These are phyloP conservation scores for Troides oblongomaculatus DNA, from an alignment of 2,888 invertebrate genomes.

Conservation along the genomic window DNA sequence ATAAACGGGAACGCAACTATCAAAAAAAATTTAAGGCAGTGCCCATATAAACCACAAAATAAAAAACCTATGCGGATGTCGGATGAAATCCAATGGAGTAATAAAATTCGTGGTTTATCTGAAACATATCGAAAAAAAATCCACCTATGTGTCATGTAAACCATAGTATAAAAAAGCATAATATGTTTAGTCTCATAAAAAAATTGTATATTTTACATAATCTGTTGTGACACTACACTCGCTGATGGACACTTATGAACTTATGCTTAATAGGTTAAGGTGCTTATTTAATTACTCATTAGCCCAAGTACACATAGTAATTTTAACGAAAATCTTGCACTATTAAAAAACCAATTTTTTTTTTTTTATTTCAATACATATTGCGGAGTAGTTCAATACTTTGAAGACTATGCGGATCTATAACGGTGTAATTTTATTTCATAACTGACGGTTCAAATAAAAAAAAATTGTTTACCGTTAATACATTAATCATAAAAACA, in stretches of 20 bases:
- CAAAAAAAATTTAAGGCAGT: slow-evolving; percentile 15
- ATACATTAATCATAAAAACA: neutral
- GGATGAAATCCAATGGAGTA: slow-evolving; percentile 46
- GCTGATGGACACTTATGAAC: too few relatives aligned
- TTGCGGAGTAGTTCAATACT: too few relatives aligned
- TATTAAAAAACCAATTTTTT: neutral
- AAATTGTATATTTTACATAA: neutral
- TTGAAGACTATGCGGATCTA: too few relatives aligned
- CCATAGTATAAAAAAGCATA: neutral
- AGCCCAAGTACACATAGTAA: too few relatives aligned
- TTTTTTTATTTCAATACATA: too few relatives aligned
- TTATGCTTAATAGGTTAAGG: too few relatives aligned
- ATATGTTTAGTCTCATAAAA: neutral
- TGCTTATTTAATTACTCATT: too few relatives aligned
- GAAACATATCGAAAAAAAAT: slow-evolving; percentile 41
- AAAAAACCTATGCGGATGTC: slow-evolving; percentile 19
- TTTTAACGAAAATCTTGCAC: too few relatives aligned
- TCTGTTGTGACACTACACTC: too few relatives aligned
- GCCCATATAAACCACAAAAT: slow-evolving; percentile 22
- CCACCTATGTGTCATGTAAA: neutral
- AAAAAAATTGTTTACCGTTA: neutral
- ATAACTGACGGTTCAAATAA: too few relatives aligned
- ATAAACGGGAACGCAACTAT: neutral
- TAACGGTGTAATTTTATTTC: too few relatives aligned
- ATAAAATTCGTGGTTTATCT: slow-evolving; percentile 46